Evolutionary conservation across 2,888 invertebrate species (phyloP), one percentile per base, ranked within the genome.

Genomic region (Mactromeris polynyma): DNA sequence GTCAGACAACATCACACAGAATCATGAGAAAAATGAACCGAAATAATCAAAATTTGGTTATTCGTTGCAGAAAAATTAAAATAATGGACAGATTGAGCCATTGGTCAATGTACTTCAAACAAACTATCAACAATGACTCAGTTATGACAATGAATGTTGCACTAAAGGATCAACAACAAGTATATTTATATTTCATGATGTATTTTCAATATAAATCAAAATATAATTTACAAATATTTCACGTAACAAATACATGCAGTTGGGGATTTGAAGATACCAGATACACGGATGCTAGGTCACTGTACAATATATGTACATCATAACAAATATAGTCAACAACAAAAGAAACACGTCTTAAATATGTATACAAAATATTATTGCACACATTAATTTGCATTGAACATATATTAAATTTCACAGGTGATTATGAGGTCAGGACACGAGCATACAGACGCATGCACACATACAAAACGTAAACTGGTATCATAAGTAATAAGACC

Each of bases 221-320:
- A 73, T 73, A 73, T 73, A 73, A 73, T 73, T 73, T 73, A 73
- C 73, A 73, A 73, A 33, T 73, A 33, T 73, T 36, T 33, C 26
- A 73, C 73, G 17, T 73, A 73, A 73, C 73, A 73, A 73, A 73
- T 73, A 73, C 73, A 73, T 73, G 73, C 73, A 73, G 17, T 26
- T 36, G 3, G 26, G 26, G 21, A 58, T 73, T 3, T 73, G 14
- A 14, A 9, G 14, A 73, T 73, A 33, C 11, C 36, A 33, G 9
- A 58, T 58, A 58, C 58, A 58, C 17, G 33, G 17, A 33, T 73
- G 36, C 36, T 36, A 33, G 11, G 73, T 64, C 58, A 64, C 58
- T 2, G 58, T 58, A 26, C 4, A 46, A 17, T 46, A n/a, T 58
- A 58, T 58, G 26, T 58, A 58, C 58, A 58, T 58, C 58, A 19